Evolutionary conservation across 2,113 vertebrate genomes (phyloP).

Genomic region (Scomber scombrus): DNA sequence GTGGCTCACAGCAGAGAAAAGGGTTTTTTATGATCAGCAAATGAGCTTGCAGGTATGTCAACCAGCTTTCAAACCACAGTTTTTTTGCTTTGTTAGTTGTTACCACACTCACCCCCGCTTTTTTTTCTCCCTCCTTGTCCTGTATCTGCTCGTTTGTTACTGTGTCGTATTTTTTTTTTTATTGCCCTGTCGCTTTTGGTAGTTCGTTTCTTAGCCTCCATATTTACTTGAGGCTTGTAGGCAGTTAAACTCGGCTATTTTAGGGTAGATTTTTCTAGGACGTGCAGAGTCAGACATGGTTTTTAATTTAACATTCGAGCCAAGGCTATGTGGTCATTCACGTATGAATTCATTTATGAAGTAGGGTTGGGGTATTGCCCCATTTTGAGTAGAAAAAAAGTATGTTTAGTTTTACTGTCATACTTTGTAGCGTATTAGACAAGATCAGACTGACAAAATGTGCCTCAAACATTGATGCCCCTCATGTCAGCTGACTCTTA

Average conservation of each 20-base stretch:
- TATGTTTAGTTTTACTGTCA: neutral
- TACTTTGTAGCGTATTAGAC: neutral
- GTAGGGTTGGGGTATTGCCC: neutral
- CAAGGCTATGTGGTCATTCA: constrained; percentile 13
- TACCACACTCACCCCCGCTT: neutral
- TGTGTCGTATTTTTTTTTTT: constrained; percentile 15
- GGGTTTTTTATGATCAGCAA: constrained; percentile 78
- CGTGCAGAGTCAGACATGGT: constrained; percentile 29
- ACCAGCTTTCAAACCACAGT: constrained; percentile 35
- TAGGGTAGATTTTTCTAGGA: constrained; percentile 44
- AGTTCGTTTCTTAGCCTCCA: constrained; percentile 28
- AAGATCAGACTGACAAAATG: neutral
- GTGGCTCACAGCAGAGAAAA: constrained; percentile 70
- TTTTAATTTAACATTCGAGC: constrained; percentile 36
- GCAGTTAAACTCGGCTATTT: constrained; percentile 51
- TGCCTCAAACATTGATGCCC: neutral
- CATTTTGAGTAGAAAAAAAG: neutral
- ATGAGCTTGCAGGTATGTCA: constrained; percentile 90
- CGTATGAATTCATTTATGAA: constrained; percentile 21
- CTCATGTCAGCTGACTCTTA: neutral
- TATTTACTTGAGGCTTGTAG: constrained; percentile 37
- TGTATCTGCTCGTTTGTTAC: constrained; percentile 11
- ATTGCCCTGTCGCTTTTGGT: constrained; percentile 12
- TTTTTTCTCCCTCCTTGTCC: constrained; percentile 3
- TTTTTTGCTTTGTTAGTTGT: constrained; percentile 4